phyloP scores from a whole-genome alignment of 2,113 vertebrate species.

The Pholis gunnellus region DNA sequence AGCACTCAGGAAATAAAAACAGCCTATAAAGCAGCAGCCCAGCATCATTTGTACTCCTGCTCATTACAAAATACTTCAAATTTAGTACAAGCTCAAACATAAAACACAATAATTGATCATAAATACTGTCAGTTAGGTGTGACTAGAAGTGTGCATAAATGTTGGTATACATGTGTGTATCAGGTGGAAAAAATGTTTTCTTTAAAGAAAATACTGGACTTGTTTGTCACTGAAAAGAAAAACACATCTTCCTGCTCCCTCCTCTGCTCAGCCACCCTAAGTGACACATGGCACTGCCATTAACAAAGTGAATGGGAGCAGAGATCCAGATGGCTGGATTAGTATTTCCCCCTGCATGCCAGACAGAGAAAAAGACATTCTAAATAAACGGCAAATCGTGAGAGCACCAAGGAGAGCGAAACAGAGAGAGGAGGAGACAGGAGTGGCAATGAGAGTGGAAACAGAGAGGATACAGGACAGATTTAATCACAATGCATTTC shows the following conservation, averaged over 20 bases:
- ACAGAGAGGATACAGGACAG: conserved; percentile 60
- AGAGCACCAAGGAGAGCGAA: conserved; percentile 13
- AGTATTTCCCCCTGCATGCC: conserved; percentile 30
- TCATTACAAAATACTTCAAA: conserved; percentile 30
- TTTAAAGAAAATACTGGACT: background rate
- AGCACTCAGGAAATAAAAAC: conserved; percentile 34
- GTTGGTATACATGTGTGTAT: background rate
- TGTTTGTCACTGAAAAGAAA: background rate
- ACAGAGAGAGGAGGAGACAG: conserved; percentile 17
- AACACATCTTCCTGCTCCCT: background rate
- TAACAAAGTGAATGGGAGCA: conserved; percentile 32
- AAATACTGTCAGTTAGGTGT: background rate
- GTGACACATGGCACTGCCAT: conserved; percentile 30
- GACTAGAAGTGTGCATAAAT: background rate
- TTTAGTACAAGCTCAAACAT: background rate
- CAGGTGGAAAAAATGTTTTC: too few relatives aligned
- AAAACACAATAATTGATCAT: background rate
- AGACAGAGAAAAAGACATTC: conserved; percentile 42
- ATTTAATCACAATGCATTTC: conserved; percentile 71
- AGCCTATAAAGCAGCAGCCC: conserved; percentile 22
- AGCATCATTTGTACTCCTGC: conserved; percentile 22
- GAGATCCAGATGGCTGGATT: conserved; percentile 31
- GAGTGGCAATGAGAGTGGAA: conserved; percentile 41
- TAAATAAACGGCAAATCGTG: conserved; percentile 40
- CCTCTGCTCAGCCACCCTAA: background rate